Evolutionary conservation across 2,797 vertebrate genomes (phyloP).

Genomic region (Melanotaenia trifasciata): DNA sequence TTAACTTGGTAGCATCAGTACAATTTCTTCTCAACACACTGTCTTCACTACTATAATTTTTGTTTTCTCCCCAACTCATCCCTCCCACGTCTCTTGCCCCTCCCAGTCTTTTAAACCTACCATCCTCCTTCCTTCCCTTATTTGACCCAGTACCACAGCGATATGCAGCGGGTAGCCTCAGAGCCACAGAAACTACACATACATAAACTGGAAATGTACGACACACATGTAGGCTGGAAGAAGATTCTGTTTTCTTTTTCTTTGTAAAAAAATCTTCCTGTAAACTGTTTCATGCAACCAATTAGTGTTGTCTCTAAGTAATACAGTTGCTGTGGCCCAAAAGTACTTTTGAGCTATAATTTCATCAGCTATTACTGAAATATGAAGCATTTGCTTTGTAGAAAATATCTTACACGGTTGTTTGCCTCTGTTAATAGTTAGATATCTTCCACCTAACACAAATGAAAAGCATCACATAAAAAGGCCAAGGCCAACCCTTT

Average conservation of each 20-base stretch:
- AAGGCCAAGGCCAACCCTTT: slow-evolving; percentile 30
- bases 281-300: slow-evolving; percentile 1
- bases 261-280: background rate
- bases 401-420: slow-evolving; percentile 3
- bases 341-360: slow-evolving; percentile 1
- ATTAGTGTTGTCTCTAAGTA: background rate
- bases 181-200: slow-evolving; percentile 85
- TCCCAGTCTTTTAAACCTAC: slow-evolving; percentile 55
- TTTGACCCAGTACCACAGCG: slow-evolving; percentile 79
- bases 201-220: slow-evolving; percentile 16
- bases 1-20: slow-evolving; percentile 90
- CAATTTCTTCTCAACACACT: slow-evolving; percentile 70
- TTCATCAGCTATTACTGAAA: slow-evolving; percentile 17
- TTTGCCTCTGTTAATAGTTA: slow-evolving; percentile 10
- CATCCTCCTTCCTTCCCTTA: slow-evolving; percentile 73
- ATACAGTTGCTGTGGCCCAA: slow-evolving; percentile 1
- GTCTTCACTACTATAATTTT: slow-evolving; percentile 65
- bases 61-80: slow-evolving; percentile 57
- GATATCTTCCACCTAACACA: slow-evolving; percentile 1
- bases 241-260: slow-evolving; percentile 12
- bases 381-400: slow-evolving; percentile 11
- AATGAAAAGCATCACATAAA: slow-evolving; percentile 5
- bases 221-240: slow-evolving; percentile 25
- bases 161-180: slow-evolving; percentile 92
- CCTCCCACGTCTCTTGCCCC: slow-evolving; percentile 49